Conservation (phyloP, 2,113 vertebrate genomes). For the Ursus arctos region DNA sequence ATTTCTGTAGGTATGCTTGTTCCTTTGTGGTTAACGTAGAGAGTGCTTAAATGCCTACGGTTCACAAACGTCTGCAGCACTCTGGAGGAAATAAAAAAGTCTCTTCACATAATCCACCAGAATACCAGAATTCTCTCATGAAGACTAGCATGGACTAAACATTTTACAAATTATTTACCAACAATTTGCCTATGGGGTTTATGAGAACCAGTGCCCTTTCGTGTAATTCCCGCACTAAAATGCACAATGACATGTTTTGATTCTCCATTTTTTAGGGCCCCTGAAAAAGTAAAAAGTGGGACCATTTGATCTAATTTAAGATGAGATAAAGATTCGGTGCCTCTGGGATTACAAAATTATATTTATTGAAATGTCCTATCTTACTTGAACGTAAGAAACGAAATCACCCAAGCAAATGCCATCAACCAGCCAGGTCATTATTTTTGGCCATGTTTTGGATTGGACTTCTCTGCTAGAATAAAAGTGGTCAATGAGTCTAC, state of each 20-base stretch:
- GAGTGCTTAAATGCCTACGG: not conserved
- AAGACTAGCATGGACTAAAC: not conserved
- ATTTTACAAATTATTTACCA: slow-evolving; percentile 19
- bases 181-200: not conserved
- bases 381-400: not conserved
- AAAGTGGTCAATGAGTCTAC: not conserved
- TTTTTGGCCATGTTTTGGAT: not conserved
- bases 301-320: not conserved
- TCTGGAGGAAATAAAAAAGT: not conserved
- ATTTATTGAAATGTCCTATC: not conserved
- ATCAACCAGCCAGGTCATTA: not conserved
- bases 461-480: not conserved
- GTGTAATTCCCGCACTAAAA: not conserved
- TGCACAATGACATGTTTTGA: not conserved
- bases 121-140: not conserved
- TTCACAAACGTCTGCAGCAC: not conserved
- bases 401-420: not conserved
- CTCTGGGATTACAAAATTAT: not conserved
- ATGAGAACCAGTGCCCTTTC: not conserved
- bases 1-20: not conserved
- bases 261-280: not conserved
- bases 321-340: not conserved
- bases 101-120: not conserved
- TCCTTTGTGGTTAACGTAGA: not conserved
- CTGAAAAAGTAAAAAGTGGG: not conserved